Base-by-base conservation (phyloP, 2,113 vertebrate species). In the Planiliza haematocheilus region DNA sequence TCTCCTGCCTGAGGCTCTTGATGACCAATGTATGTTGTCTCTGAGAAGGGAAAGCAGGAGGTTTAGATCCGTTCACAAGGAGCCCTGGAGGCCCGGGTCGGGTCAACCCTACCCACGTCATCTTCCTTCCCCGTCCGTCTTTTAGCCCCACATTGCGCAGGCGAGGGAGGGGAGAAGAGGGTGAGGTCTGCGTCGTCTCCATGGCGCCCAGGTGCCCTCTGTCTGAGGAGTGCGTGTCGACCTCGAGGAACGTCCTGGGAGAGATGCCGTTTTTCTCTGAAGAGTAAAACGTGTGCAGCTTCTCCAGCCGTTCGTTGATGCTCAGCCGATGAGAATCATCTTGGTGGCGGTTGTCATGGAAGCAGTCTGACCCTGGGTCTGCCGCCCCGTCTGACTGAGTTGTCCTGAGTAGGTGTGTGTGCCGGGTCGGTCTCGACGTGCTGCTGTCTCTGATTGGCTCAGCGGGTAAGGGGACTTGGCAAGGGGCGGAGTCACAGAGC, bases 1-100 rank as follows among this genome's bases (percentile, higher is more conserved):
- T 93, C 75, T 93, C 79, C 43, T 94, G 89, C 52, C 82, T 89
- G 14, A 91, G 78, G 68, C 87, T 94, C 89, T 91, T 94, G 16
- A 93, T 18, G 4, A 84, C 88, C 50, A 94, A 79, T 0, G 56
- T 86, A 58, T 95, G 91, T 17, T 94, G 72, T 34, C 93, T 92
- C 42, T 94, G 82, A 0, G 69, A 84, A 43, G 91, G 88, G 20
- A 93, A 92, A 41, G 66, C 48, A 0, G 87, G 79, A 41, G 93
- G 66, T 85, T 93, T 94, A 50, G 93, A 89, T 8, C 90, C 84
- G 18, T 58, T 94, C n/a, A 89, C 78, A 42, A 82, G 83, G 45
- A 86, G 89, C 56, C 83, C 82, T 8, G 83, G 81, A 0, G 87
- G 80, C 9, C 76, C 84, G 7, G 83, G 87, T 21, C 77, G 83